Evolutionary conservation across 2,797 vertebrate genomes (phyloP).

Genomic region (Spinus pinus): DNA sequence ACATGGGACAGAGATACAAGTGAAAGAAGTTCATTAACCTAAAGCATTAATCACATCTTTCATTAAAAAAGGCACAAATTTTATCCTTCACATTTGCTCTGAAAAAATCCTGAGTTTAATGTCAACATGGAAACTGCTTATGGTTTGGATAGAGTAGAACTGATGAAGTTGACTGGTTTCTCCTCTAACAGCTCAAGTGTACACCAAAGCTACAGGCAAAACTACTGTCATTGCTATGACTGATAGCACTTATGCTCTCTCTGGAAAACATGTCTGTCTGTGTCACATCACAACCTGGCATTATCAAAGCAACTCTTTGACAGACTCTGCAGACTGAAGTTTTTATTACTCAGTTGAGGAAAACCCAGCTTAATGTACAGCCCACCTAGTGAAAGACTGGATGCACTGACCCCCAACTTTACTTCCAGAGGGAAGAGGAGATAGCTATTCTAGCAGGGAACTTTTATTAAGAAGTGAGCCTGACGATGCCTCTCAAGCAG

Average conservation of each 20-base stretch:
- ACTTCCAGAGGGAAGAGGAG: background rate
- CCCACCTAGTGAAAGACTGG: background rate
- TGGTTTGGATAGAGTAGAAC: background rate
- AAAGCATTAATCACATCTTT: background rate
- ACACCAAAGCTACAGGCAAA: background rate
- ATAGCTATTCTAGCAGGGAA: background rate
- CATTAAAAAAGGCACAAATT: background rate
- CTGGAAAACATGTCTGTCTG: background rate
- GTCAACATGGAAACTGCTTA: background rate
- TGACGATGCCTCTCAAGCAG: fast-evolving
- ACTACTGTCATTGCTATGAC: background rate
- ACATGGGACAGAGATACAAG: background rate
- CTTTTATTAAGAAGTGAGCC: background rate
- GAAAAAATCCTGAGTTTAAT: background rate
- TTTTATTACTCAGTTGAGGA: background rate
- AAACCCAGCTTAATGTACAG: background rate
- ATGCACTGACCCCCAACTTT: background rate
- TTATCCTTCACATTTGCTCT: background rate
- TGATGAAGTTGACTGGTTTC: background rate
- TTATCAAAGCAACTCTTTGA: background rate
- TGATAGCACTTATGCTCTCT: background rate
- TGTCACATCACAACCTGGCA: background rate
- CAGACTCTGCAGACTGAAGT: background rate
- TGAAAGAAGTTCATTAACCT: background rate
- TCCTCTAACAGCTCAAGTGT: background rate